Evolutionary conservation across 2,113 vertebrate genomes (phyloP).

Genomic region (Megaceryle torquata): DNA sequence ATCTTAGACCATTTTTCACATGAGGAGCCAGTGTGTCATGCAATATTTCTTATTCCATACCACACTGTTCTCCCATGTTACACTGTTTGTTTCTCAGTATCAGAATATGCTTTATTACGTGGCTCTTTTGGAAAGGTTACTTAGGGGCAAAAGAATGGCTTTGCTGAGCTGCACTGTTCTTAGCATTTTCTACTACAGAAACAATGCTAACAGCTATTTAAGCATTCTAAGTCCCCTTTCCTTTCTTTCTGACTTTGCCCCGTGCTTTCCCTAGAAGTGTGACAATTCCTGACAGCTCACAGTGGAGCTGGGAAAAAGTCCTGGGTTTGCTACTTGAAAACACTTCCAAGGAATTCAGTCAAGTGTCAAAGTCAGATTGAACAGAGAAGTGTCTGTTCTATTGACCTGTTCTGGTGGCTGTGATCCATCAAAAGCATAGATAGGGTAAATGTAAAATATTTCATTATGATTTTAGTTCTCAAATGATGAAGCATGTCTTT

Average conservation of each 20-base stretch:
- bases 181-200: not conserved
- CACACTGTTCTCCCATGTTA: constrained; percentile 67
- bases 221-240: not conserved
- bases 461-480: not conserved
- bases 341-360: not conserved
- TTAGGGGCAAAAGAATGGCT: constrained; percentile 25
- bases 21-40: constrained; percentile 48
- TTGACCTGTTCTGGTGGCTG: not conserved
- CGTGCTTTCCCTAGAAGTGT: not conserved
- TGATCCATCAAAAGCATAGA: not conserved
- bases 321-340: not conserved
- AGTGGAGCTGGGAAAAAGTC: not conserved
- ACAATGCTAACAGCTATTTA: not conserved
- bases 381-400: not conserved
- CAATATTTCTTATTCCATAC: constrained; percentile 58
- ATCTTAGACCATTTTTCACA: constrained; percentile 69
- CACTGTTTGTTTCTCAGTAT: constrained; percentile 61
- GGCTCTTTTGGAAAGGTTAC: not conserved
- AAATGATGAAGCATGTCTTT: not conserved
- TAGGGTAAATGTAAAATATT: not conserved
- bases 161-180: not conserved
- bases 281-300: not conserved
- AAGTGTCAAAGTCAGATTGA: not conserved
- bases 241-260: not conserved
- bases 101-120: constrained; percentile 25